phyloP scores from a whole-genome alignment of 64 coral and sea anemone genomes.

The Porites lutea region DNA sequence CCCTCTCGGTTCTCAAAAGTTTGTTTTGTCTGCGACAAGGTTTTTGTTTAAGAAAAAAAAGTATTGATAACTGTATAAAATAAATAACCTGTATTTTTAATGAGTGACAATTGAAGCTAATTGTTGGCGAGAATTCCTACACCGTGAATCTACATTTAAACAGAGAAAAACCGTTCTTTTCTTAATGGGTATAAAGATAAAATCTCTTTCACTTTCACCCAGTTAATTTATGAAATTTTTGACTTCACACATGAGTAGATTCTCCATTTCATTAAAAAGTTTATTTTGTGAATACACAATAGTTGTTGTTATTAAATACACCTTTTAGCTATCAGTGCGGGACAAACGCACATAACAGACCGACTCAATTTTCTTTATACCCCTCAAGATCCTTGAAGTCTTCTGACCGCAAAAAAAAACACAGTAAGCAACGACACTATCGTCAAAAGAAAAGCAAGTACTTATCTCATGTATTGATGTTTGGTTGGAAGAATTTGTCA shows the following conservation, averaged over 20 bases:
- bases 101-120: neutral
- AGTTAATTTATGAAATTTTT: neutral
- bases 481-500: neutral
- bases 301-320: slow-evolving; percentile 14
- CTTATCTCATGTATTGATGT: too few relatives aligned
- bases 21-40: neutral
- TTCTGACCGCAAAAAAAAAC: too few relatives aligned
- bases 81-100: neutral
- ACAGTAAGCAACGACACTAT: too few relatives aligned
- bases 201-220: neutral
- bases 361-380: neutral
- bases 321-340: neutral
- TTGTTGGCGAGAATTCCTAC: too few relatives aligned
- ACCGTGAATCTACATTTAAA: too few relatives aligned
- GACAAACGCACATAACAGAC: neutral
- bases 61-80: neutral
- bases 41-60: neutral
- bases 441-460: too few relatives aligned
- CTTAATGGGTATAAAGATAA: too few relatives aligned
- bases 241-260: neutral
- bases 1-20: neutral
- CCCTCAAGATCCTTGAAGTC: too few relatives aligned
- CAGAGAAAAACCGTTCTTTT: too few relatives aligned
- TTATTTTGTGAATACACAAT: neutral
- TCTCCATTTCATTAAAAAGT: neutral